phyloP scores from a whole-genome alignment of 2,888 invertebrate genomes.

The Ctenicera cuprea region DNA sequence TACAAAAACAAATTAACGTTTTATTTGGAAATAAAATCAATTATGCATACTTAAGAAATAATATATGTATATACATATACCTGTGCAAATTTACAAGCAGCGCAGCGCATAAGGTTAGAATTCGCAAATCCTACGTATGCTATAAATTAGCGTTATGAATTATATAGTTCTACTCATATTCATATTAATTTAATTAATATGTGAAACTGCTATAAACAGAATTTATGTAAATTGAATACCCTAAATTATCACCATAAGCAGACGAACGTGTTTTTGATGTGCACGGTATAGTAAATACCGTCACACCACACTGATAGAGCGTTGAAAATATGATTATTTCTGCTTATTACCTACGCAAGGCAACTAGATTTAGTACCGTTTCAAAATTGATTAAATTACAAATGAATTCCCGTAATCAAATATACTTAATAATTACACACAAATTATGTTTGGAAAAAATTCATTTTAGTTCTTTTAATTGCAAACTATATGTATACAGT shows the following conservation, averaged over 20 bases:
- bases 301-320: constrained; percentile 48
- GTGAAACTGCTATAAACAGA: constrained; percentile 27
- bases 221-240: constrained; percentile 38
- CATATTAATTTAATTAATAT: not conserved
- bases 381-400: constrained; percentile 37
- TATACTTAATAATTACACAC: not conserved
- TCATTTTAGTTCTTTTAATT: too few species aligned
- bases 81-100: too few species aligned
- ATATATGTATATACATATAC: not conserved
- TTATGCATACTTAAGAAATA: not conserved
- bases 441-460: too few species aligned
- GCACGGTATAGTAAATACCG: constrained; percentile 37
- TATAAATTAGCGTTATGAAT: not conserved
- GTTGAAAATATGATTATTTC: constrained; percentile 50
- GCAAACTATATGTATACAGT: too few species aligned
- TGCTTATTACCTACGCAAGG: constrained; percentile 50
- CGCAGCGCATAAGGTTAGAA: too few species aligned
- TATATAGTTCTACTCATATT: not conserved
- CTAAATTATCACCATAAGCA: constrained; percentile 46
- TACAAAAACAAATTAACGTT: too few species aligned
- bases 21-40: too few species aligned
- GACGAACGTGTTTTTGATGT: constrained; percentile 49
- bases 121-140: not conserved
- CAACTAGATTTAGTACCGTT: constrained; percentile 45
- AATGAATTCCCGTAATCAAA: constrained; percentile 11